Base-by-base conservation (phyloP, 1,140 invertebrate species). In the Drosophila parabipectinata region DNA sequence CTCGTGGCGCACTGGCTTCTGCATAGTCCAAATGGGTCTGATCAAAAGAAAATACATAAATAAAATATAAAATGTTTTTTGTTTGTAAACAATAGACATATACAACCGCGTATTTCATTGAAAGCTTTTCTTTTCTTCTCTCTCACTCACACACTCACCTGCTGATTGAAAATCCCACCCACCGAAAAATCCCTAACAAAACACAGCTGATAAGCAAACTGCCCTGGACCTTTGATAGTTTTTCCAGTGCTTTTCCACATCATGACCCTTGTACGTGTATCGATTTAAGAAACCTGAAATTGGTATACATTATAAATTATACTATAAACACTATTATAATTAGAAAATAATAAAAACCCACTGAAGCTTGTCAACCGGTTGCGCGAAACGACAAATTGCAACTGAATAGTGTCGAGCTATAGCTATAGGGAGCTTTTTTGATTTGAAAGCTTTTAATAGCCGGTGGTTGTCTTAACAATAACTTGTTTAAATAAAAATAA, bases 1-100 rank as follows among this genome's bases (percentile, higher is more conserved):
- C 52, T 1, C 87, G 72, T 8, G 62, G 18, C 1, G 52, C 54
- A 18, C 69, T 41, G 6, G 41, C 50, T n/a, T 73, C 85, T 10
- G 56, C 56, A 6, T 78, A 34, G 34, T 82, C 66, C 48, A 54
- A 52, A n/a, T 67, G 32, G 30, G 39, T 28, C 78, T 85, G 51
- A 12, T 34, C 9, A 14, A 44, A 44, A 2, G 15, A 8, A 14
- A 44, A 44, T 6, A 44, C 5, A 44, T n/a, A 10, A 21, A 8
- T 12, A 0, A 21, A 58, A 45, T 10, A 44, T 56, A 58, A 61
- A 7, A 58, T 15, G 21, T 6, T 48, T 58, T 47, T 59, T 87
- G 78, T 87, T 87, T 87, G 67, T 88, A 82, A 82, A 87, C 82
- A 87, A 78, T 24, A 21, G 26, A 37, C 34, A 37, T 37, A n/a